Evolutionary conservation across 2,797 vertebrate genomes (phyloP).

Genomic region (Falco peregrinus): DNA sequence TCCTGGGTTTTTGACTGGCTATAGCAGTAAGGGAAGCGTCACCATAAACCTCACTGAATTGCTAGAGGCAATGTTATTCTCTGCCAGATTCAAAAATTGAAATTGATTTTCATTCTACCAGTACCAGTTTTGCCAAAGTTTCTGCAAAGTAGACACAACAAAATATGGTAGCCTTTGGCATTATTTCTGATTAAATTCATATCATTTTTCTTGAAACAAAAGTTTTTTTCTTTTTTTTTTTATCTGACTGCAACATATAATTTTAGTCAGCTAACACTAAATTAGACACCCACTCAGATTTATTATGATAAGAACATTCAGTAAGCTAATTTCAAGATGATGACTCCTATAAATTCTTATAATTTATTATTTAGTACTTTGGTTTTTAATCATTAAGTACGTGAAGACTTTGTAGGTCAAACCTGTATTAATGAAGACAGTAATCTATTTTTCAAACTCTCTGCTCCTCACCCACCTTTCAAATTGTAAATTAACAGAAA

Average conservation of each 20-base stretch:
- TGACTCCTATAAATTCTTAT: conserved; percentile 88
- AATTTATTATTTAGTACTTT: conserved; percentile 90
- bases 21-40: background rate
- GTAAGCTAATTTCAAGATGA: conserved; percentile 88
- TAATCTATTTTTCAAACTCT: conserved; percentile 87
- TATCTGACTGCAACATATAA: conserved; percentile 84
- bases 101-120: conserved; percentile 54
- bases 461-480: conserved; percentile 81
- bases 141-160: conserved; percentile 70
- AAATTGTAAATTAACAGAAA: conserved; percentile 84
- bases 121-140: conserved; percentile 63
- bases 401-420: conserved; percentile 91
- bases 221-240: conserved; percentile 71
- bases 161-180: conserved; percentile 59
- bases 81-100: conserved; percentile 67
- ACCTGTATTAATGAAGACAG: conserved; percentile 86
- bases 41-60: conserved; percentile 42
- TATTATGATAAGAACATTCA: conserved; percentile 90
- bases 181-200: conserved; percentile 84
- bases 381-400: conserved; percentile 89
- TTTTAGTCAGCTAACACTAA: conserved; percentile 84
- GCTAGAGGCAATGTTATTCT: conserved; percentile 46
- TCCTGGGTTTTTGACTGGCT: background rate
- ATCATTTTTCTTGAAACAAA: conserved; percentile 86
- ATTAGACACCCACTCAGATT: conserved; percentile 85